Evolutionary conservation across 2,888 invertebrate species (phyloP).

Genomic region (Hydriomena furcata): DNA sequence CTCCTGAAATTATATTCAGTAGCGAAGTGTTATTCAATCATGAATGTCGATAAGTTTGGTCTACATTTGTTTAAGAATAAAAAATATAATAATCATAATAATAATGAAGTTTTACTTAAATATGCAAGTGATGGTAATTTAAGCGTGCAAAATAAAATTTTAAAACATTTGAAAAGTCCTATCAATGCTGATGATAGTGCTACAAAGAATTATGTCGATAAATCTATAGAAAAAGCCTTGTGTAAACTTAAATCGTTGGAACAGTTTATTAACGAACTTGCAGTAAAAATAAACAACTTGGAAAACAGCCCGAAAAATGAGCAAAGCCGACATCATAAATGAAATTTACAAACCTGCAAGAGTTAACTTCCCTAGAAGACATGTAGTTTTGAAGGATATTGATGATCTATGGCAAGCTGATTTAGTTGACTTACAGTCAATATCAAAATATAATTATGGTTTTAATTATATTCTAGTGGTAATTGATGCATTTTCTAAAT

Average conservation of each 20-base stretch:
- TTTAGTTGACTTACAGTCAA: neutral
- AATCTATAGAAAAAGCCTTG: neutral
- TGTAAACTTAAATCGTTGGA: neutral
- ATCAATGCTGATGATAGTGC: neutral
- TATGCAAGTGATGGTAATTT: neutral
- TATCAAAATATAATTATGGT: neutral
- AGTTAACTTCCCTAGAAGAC: neutral
- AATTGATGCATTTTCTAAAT: slow-evolving; percentile 21
- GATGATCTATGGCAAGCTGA: slow-evolving; percentile 6
- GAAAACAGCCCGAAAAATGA: neutral
- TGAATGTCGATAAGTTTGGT: slow-evolving; percentile 8
- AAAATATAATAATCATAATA: neutral
- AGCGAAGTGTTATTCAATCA: neutral
- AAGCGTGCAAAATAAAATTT: neutral
- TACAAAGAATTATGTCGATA: neutral
- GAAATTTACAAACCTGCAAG: neutral
- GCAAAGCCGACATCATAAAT: slow-evolving; percentile 3
- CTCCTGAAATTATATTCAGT: neutral
- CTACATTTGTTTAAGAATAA: neutral
- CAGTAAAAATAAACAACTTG: too few species aligned
- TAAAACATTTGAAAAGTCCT: neutral
- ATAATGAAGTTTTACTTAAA: neutral
- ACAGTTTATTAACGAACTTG: neutral
- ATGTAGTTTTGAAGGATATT: neutral
- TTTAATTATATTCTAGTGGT: slow-evolving; percentile 8